Base-by-base conservation (phyloP, 2,113 vertebrate species). In the Ptilonorhynchus violaceus region DNA sequence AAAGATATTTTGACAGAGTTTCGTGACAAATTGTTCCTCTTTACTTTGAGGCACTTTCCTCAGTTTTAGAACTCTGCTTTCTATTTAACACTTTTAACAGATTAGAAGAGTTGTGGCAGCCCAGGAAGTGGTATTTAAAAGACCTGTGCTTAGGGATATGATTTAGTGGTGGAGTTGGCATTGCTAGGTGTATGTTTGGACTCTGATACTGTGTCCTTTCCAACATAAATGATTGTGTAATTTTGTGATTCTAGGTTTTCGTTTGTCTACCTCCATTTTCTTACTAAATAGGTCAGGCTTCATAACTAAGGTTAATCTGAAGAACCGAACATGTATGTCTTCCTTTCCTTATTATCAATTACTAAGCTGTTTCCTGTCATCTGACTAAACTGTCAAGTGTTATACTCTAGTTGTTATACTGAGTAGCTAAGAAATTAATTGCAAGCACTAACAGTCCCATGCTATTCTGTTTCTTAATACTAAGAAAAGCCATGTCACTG, bases 91-190 rank as follows among this genome's bases (percentile, higher is more conserved):
- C 23, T 82, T 75, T 25, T 10, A 58, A 49, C 13, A 59, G 28
- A 13, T 52, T 33, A 46, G 52, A 79, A 24, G 10, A 33, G 41
- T 53, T 5, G 2, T 23, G 16, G 14, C 28, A 47, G 20, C 30
- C 25, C 16, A 58, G 37, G 8, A 77, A 80, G 21, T 41, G 3
- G 5, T 55, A 42, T 41, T 84, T 80, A 53, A 80, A 80, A 39
- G 4, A 25, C 0, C 2, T 11, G 9, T 7, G 1, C 31, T 55
- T 70, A 24, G 13, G 8, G 24, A 9, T 6, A 4, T 15, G 20
- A 24, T 53, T 53, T 64, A 69, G 15, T 47, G 16, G 22, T 20
- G 5, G 12, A 12, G 14, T 64, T 84, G 60, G 27, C n/a, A 33
- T 17, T 39, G 21, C 37, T 46, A 37, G 12, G 6, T 58, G 33